Conservation (phyloP, 2,888 invertebrate species). For the Steinernema scapterisci region DNA sequence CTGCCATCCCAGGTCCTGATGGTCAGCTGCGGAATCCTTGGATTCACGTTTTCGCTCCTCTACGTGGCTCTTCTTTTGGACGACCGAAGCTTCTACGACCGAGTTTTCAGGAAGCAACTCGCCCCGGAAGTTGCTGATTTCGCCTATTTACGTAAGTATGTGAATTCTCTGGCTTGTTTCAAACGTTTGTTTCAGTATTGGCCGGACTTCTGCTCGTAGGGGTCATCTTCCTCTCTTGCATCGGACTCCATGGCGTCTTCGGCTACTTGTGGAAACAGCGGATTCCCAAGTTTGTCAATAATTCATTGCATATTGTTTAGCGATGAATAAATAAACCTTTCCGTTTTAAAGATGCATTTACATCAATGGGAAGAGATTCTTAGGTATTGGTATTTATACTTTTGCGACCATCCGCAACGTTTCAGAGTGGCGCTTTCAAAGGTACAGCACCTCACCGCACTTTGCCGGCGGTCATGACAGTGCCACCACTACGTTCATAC, state of each 20-base stretch:
- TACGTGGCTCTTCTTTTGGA: conserved; percentile 13
- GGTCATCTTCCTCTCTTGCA: neutral
- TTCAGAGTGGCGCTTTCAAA: too few species aligned
- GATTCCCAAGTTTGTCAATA: conserved; percentile 8
- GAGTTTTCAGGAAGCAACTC: neutral
- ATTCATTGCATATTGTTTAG: neutral
- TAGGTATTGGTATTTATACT: too few species aligned
- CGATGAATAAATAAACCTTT: too few species aligned
- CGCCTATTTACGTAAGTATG: conserved; percentile 2
- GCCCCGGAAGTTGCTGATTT: neutral
- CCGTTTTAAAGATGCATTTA: too few species aligned
- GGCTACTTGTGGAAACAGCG: conserved; percentile 16
- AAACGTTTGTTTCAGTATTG: neutral
- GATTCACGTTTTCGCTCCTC: conserved; percentile 7
- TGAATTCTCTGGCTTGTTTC: neutral
- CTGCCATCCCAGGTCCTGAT: neutral
- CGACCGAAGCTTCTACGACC: conserved; percentile 11
- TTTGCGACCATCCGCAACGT: too few species aligned
- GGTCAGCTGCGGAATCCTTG: conserved; percentile 12
- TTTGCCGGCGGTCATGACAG: too few species aligned
- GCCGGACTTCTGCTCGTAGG: conserved; percentile 12
- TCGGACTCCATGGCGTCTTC: conserved; percentile 10
- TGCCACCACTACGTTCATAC: too few species aligned
- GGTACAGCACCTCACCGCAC: too few species aligned
- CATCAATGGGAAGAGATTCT: too few species aligned